Base-by-base conservation (phyloP, 2,797 vertebrate species). In the Neostethus bicornis region DNA sequence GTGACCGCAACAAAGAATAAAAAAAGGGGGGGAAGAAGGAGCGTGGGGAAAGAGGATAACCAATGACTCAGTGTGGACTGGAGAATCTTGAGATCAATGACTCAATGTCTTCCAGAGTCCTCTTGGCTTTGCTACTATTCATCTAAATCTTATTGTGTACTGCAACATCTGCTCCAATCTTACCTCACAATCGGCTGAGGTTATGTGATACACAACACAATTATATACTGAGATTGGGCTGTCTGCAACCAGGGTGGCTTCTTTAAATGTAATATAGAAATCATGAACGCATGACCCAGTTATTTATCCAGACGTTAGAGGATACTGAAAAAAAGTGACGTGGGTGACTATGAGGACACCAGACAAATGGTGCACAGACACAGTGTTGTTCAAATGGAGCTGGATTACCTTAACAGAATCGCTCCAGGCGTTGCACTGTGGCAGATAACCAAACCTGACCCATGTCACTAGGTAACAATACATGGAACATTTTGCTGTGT, bases 1-100 rank as follows among this genome's bases (percentile, higher is more conserved):
- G 78, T 56, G 70, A 90, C 89, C 89, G 90, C 87, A 91, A 89
- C 80, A 90, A 89, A 87, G 89, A 54, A 42, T 43, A 50, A 65
- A 78, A 63, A 68, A 73, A 65, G 78, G 77, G 86, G 81, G 75
- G 72, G 70, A n/a, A n/a, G n/a, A n/a, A n/a, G n/a, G 79, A 70
- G 79, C 64, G 77, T 82, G 63, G 73, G 76, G 74, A 72, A 72
- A 71, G 56, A 78, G 77, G 75, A 75, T 65, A 81, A 74, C 71
- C 65, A 62, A 7, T 31, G 62, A 70, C 77, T 78, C 66, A 62
- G 62, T 62, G 35, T 55, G 70, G 77, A 84, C 62, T 26, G 46
- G 43, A 74, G 74, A 80, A 79, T 72, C 66, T 73, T 72, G 46
- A 84, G 80, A 85, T 78, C 75, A 83, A 66, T 79, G 75, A 79